Evolutionary conservation across 2,888 invertebrate species (phyloP).

Genomic region (Cephus spinipes): DNA sequence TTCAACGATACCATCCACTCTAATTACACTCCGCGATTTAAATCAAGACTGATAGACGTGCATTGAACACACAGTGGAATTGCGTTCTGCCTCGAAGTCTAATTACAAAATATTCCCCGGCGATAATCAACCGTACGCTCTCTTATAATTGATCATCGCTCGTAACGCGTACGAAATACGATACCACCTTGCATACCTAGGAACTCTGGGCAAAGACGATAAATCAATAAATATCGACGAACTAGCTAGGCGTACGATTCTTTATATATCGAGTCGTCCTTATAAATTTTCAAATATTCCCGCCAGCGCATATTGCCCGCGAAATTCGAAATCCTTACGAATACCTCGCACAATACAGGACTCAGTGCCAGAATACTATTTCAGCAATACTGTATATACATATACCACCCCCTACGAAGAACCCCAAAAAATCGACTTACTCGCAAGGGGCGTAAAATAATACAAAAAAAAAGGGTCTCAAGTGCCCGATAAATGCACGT

Average conservation of each 20-base stretch:
- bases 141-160: neutral
- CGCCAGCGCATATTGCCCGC: neutral
- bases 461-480: too few species aligned
- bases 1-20: neutral
- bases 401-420: too few species aligned
- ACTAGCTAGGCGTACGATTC: neutral
- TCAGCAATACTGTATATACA: neutral
- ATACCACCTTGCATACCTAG: neutral
- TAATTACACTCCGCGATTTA: neutral
- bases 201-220: neutral
- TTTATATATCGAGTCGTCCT: neutral
- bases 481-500: too few species aligned
- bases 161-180: neutral
- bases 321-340: neutral
- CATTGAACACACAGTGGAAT: neutral
- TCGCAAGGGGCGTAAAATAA: too few species aligned
- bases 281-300: neutral
- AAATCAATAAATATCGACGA: neutral
- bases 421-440: too few species aligned
- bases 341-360: neutral
- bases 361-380: neutral
- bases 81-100: neutral
- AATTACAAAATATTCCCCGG: neutral
- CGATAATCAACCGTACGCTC: neutral
- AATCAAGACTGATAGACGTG: neutral